Percentiles rank a stretch among this genome's conserved stretches.
Conservation (phyloP, 1,140 invertebrate genomes). For the Hesperophylax magnus region DNA sequence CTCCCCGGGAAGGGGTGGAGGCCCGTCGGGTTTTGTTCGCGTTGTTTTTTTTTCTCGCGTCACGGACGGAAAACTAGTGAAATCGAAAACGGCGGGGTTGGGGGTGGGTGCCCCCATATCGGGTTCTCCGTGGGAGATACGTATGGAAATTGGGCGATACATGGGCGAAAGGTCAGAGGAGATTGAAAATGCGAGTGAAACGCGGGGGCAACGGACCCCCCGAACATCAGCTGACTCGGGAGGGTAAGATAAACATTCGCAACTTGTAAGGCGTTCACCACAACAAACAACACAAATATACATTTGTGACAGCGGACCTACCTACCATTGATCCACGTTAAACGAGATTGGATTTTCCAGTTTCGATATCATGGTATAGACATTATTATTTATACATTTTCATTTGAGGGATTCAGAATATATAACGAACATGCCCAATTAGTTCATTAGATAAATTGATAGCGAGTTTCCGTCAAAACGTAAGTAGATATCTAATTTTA, state of each 20-base stretch:
- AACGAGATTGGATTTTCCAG: background rate
- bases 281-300: background rate
- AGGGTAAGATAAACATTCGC: background rate
- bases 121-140: background rate
- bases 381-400: too few species aligned
- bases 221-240: background rate
- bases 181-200: slow-evolving; percentile 10
- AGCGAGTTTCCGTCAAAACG: too few species aligned
- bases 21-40: slow-evolving; percentile 23
- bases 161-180: slow-evolving; percentile 11
- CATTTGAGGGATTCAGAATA: too few species aligned
- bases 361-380: too few species aligned
- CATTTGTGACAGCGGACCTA: background rate
- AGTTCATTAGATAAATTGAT: too few species aligned
- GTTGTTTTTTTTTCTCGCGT: slow-evolving; percentile 16
- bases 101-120: background rate
- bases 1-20: slow-evolving; percentile 12
- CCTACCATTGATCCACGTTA: background rate
- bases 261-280: background rate
- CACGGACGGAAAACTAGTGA: slow-evolving; percentile 35
- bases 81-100: slow-evolving; percentile 5
- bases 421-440: too few species aligned
- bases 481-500: too few species aligned
- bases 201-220: background rate
- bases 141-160: slow-evolving; percentile 10